phyloP scores from a whole-genome alignment of 2,113 vertebrate genomes.

The Rhinogobius similis region DNA sequence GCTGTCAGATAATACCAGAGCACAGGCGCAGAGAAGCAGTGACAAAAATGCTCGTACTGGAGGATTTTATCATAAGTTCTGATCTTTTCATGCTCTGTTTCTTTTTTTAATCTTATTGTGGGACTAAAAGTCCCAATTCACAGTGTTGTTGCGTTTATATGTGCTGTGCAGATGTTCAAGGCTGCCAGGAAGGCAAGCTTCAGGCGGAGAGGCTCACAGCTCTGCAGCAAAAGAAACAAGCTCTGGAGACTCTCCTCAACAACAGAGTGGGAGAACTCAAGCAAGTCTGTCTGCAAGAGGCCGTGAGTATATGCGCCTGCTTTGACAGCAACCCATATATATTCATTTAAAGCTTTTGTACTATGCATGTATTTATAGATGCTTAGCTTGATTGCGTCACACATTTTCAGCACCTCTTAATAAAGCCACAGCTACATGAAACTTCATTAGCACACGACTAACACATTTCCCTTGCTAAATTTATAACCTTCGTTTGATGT shows the following conservation, averaged over 20 bases:
- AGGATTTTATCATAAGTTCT: background rate
- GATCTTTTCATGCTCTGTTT: background rate
- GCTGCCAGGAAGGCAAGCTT: slow-evolving; percentile 79
- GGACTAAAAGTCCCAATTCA: background rate
- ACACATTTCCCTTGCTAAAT: slow-evolving; percentile 27
- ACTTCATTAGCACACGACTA: slow-evolving; percentile 46
- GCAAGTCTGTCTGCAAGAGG: slow-evolving; percentile 86
- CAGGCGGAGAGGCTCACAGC: slow-evolving; percentile 80
- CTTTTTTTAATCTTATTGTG: background rate
- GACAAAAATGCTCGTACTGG: slow-evolving; percentile 6
- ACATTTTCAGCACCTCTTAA: slow-evolving; percentile 31
- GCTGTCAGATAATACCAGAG: slow-evolving; percentile 49
- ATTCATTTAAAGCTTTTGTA: background rate
- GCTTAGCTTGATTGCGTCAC: slow-evolving; percentile 19
- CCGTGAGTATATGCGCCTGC: slow-evolving; percentile 71
- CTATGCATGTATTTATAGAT: slow-evolving; percentile 1
- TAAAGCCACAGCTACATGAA: slow-evolving; percentile 30
- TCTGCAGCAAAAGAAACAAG: slow-evolving; percentile 82
- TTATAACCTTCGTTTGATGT: background rate
- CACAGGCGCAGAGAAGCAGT: background rate
- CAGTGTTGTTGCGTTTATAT: background rate
- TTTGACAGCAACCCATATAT: background rate
- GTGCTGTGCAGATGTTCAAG: slow-evolving; percentile 62
- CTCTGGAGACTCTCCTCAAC: slow-evolving; percentile 83
- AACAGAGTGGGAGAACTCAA: slow-evolving; percentile 84